Base-by-base conservation (phyloP, 2,113 vertebrate genomes). In the Aix galericulata region DNA sequence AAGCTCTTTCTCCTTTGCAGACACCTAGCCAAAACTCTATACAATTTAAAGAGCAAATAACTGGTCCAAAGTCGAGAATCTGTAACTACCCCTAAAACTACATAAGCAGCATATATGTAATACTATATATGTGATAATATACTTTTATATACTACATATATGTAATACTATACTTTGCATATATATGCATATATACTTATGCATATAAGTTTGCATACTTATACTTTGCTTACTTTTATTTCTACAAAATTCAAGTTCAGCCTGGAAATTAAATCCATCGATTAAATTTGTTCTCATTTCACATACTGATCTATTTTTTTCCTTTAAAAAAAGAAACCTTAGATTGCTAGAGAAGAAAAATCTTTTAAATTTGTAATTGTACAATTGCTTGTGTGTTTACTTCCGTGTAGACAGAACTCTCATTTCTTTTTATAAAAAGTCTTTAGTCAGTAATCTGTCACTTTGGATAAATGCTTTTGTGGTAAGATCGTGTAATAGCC, bases 381-480 rank as follows among this genome's bases (percentile, higher is more conserved):
- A 31, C 13, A 11, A 7, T 94, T 91, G 42, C 32, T 88, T 85
- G 74, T 80, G 16, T 80, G 34, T 74, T 94, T 64, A n/a, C 34
- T 94, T 90, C 55, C 59, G 2, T 31, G 29, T 82, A 38, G 83
- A 77, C 58, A 77, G 71, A 86, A 86, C 86, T 95, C 44, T 68
- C 0, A 23, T 88, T 97, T 83, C 22, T 90, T 80, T 91, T 68
- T 69, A 76, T 85, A 53, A 68, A 91, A 52, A 34, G 34, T 79
- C 63, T 79, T 86, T 42, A 75, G 69, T 42, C 50, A 56, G 62
- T 93, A 34, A 31, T 79, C 60, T 95, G 84, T 96, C 95, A 90
- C 86, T 95, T 81, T 83, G 59, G 36, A 94, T 91, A 84, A 88
- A 68, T 2, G 32, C 20, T 48, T 94, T 91, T 96, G 55, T 94